Percentiles rank a stretch among this genome's conserved stretches.
Conservation (phyloP, 2,797 vertebrate genomes). For the Amphiprion clarkii region DNA sequence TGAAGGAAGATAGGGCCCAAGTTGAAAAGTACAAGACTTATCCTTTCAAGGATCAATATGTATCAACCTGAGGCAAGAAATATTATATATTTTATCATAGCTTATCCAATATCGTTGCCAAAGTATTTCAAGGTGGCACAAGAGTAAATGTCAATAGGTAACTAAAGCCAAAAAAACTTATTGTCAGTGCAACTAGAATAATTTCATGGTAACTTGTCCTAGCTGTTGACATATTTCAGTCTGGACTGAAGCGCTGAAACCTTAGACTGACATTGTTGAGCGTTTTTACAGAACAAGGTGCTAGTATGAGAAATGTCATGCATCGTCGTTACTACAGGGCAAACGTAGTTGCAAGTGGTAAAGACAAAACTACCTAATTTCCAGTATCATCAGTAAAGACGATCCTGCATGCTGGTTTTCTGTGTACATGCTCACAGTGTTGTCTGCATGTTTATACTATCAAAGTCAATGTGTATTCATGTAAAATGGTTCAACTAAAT, state of each 20-base stretch:
- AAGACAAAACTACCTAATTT: background rate
- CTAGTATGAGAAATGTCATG: background rate
- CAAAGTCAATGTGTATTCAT: background rate
- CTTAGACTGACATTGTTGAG: background rate
- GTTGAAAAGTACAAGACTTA: too few species aligned
- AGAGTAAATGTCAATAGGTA: too few species aligned
- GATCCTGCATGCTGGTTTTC: background rate
- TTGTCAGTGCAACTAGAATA: background rate
- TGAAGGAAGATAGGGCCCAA: too few species aligned
- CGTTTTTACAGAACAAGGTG: background rate
- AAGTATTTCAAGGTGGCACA: too few species aligned
- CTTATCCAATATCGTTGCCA: too few species aligned
- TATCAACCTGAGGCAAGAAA: too few species aligned
- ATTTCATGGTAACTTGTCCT: background rate
- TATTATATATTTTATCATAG: too few species aligned
- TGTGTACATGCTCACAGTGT: background rate
- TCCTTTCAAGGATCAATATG: too few species aligned
- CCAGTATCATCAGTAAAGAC: background rate
- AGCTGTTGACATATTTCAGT: background rate
- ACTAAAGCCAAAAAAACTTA: too few species aligned
- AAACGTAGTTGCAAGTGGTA: background rate
- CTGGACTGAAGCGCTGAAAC: too few species aligned
- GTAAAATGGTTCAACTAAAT: background rate
- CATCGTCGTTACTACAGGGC: background rate
- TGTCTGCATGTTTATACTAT: background rate